Evolutionary conservation across 2,888 invertebrate genomes (phyloP).

Genomic region (Nomada fabriciana): DNA sequence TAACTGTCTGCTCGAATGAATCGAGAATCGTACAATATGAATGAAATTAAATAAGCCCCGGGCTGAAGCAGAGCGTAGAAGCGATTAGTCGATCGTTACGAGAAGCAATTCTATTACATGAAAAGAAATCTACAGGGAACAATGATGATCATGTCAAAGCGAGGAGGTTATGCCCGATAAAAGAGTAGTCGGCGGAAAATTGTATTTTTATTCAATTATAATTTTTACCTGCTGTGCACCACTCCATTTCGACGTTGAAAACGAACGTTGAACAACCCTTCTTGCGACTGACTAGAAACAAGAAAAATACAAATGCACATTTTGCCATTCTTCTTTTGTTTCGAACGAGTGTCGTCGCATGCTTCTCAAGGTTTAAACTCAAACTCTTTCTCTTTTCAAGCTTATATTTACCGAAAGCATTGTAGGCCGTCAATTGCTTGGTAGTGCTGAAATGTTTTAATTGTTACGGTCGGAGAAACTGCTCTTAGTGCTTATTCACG

Average conservation of each 20-base stretch:
- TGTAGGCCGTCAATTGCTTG: slow-evolving; percentile 56
- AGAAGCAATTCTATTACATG: not conserved
- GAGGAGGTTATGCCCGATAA: slow-evolving; percentile 59
- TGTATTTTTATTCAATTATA: not conserved
- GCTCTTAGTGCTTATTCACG: slow-evolving; percentile 14
- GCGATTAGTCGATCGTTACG: no score
- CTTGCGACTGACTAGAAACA: slow-evolving; percentile 78
- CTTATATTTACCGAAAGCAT: slow-evolving; percentile 77
- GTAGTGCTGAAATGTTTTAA: not conserved
- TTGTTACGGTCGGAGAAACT: slow-evolving; percentile 5
- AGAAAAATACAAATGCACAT: slow-evolving; percentile 8
- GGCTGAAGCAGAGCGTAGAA: not conserved
- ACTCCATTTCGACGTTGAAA: slow-evolving; percentile 82
- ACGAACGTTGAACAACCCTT: slow-evolving; percentile 78
- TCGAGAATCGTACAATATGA: not conserved
- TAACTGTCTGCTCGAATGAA: not conserved
- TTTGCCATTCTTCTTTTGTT: not conserved
- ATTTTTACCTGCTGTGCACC: slow-evolving; percentile 81
- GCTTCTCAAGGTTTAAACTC: slow-evolving; percentile 12
- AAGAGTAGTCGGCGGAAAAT: not conserved
- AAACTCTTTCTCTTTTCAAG: slow-evolving; percentile 2
- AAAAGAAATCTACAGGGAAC: not conserved
- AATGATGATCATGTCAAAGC: slow-evolving; percentile 10
- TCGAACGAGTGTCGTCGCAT: slow-evolving; percentile 15
- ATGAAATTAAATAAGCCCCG: no score